Evolutionary conservation across 2,888 invertebrate species (phyloP), one percentile per base, ranked within the genome.

Genomic region (Plagodis pulveraria): DNA sequence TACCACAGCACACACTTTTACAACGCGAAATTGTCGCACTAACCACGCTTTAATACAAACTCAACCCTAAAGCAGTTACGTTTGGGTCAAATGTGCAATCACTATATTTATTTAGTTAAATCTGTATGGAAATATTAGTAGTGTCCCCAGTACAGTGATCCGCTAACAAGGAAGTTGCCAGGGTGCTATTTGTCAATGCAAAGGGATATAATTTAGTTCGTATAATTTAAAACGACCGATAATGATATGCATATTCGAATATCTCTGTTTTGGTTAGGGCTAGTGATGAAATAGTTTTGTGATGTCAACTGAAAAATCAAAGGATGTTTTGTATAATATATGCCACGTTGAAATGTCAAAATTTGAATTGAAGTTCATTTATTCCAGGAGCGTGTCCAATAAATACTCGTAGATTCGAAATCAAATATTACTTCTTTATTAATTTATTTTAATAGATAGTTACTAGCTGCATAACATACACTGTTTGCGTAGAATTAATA

Each of bases 211-310:
- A 89, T 87, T 87, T 78, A 63, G 81, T 86, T 85, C 83, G 84
- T 87, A 67, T 83, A 83, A 84, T 87, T 88, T 87, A 86, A 87
- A 89, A 79, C 80, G 81, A 80, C 80, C 82, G 80, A 87, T 89
- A 89, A 90, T 90, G 83, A 89, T 84, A 89, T 87, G 87, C 87
- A 82, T 81, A 88, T 89, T 89, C 77, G 82, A 87, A 89, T 89
- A 83, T 78, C 78, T 62, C 58, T 67, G 63, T 69, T 65, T 67
- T 62, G 61, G 54, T 64, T 64, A 51, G 50, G 57, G 62, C 56
- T 49, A 10, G 51, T 61, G 43, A 56, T 62, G 53, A 53, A 65
- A 60, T 66, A 64, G 56, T 63, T 65, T 54, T 53, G 58, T 36
- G 48, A 49, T 53, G 45, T 49, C 58, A 60, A 65, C 59, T 66